Conservation (phyloP, 2,113 vertebrate genomes). For the Phrynosoma blainvillii region DNA sequence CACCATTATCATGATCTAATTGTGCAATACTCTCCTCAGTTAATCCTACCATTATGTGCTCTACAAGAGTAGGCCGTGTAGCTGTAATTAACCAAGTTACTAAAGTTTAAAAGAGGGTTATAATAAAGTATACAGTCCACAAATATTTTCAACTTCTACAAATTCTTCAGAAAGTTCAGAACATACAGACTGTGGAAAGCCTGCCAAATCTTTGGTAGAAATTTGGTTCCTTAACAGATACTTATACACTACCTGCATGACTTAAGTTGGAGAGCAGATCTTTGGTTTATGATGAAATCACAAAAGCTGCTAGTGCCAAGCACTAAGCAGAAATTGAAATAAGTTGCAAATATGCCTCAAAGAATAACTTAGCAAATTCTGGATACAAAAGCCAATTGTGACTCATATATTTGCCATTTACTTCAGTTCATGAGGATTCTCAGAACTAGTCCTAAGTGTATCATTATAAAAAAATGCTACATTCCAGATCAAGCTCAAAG, state of each 20-base stretch:
- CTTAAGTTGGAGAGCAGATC: not conserved
- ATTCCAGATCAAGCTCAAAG: not conserved
- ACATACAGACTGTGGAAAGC: too few species aligned
- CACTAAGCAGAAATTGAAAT: not conserved
- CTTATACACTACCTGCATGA: not conserved
- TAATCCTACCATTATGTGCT: too few species aligned
- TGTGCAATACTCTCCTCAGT: too few species aligned
- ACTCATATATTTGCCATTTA: not conserved
- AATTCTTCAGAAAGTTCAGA: too few species aligned
- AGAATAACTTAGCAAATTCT: not conserved
- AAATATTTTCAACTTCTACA: too few species aligned
- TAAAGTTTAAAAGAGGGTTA: too few species aligned
- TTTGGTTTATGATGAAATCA: not conserved
- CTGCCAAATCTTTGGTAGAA: too few species aligned
- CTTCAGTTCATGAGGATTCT: not conserved
- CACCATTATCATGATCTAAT: too few species aligned
- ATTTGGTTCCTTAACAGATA: too few species aligned
- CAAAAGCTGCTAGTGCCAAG: not conserved
- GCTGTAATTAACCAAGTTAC: too few species aligned
- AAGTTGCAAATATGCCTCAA: slow-evolving; percentile 1
- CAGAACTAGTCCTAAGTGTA: not conserved
- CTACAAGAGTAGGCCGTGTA: too few species aligned
- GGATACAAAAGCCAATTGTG: slow-evolving; percentile 14
- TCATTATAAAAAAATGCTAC: slow-evolving; percentile 8
- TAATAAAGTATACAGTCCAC: too few species aligned